Base-by-base conservation (phyloP, 2,797 vertebrate species). In the Acanthornis magna region DNA sequence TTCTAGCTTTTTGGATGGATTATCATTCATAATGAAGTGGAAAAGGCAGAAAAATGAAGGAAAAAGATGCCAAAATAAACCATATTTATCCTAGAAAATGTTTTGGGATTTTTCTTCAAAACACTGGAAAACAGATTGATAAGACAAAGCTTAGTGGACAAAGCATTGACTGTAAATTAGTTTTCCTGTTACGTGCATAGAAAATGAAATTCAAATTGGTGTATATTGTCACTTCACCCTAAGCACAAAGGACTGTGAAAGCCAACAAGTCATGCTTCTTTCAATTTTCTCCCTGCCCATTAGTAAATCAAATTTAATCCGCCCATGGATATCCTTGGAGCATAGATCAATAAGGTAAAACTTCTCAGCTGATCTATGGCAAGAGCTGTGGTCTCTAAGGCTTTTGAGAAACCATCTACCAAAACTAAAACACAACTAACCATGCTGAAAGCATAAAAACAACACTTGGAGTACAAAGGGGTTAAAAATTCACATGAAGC, bases 31-130 rank as follows among this genome's bases (percentile, higher is more conserved):
- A 92, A 92, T 58, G 60, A 93, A 88, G 48, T 11, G 6, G 42
- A 57, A 89, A 90, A 76, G 53, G 68, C 55, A 93, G 30, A 67
- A 86, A 77, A 96, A 92, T 50, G 7, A 92, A 95, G 36, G 47
- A 55, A 81, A 54, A 79, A 70, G 22, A 62, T 87, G 50, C 30
- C 62, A 50, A 75, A 88, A 29, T 40, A 70, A 83, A 75, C 36
- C 66, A 16, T 51, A 61, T 76, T 91, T 72, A 65, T 22, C 43
- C 34, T 30, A 70, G 36, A 55, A 66, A 78, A 81, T 20, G 4
- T 40, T 70, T 8, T 9, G 19, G 1, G 1, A 0, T 7, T 34
- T 77, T 85, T 86, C 82, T 86, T 32, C 14, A 11, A 70, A 91
- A 72, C 58, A n/a, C 6, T 67, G 51, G 65, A 94, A 96, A 74